Evolutionary conservation across 64 coral and sea anemone species (phyloP), one percentile per base, ranked within the genome.

Genomic region (Dendronephthya gigantea): DNA sequence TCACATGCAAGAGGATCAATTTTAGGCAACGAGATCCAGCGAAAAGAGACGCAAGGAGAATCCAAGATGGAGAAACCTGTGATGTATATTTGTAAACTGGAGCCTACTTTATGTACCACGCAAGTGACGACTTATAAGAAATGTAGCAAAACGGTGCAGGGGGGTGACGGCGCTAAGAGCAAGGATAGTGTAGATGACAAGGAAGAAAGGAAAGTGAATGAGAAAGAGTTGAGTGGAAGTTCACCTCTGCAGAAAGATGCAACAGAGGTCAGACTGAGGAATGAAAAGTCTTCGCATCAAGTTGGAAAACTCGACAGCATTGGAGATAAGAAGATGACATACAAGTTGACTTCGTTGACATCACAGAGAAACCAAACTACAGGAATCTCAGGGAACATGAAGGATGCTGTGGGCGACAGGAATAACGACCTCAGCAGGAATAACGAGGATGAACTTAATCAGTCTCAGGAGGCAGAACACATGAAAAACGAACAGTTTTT

Each of bases 71-170:
- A 79, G 12, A 79, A 79, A 39, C 72, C 72, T 34, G 72, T 79
- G 72, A 79, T 79, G 72, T 79, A 79, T 79, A 79, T 79, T 36
- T 79, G 72, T 79, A 79, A 79, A 79, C 72, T 79, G 29, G 27
- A 34, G 36, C 72, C 72, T 79, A 62, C 55, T n/a, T 17, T 62
- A 62, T 23, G 55, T 0, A 62, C 55, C 25, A 62, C 55, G 17
- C 19, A 62, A 62, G 25, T 62, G 55, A 62, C 16, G 55, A 23
- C 55, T 23, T n/a, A 62, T 23, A 62, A 62, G 10, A 62, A 62
- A 27, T 62, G 3, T 62, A 62, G 55, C 55, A n/a, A 62, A 17
- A n/a, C n/a, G n/a, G 55, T 27, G 19, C 19, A 62, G 55, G 55
- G 8, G 19, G 55, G 25, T 23, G 55, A 5, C 19, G 55, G 25